phyloP scores from a whole-genome alignment of 2,888 invertebrate species.

The Habrosyne pyritoides region DNA sequence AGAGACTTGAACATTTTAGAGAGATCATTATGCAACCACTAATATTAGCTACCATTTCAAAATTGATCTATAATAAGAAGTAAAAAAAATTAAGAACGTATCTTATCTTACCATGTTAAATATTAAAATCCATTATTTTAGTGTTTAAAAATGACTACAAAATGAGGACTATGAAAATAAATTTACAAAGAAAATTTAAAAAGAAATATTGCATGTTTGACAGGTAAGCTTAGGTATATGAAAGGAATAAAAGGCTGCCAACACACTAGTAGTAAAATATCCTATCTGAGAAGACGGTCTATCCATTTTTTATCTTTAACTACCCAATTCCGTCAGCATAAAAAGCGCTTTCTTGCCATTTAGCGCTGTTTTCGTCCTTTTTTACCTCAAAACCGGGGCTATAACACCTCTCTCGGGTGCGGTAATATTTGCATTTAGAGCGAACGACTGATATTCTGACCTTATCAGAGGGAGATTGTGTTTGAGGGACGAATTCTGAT shows the following conservation, averaged over 20 bases:
- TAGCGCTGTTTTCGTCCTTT: slow-evolving; percentile 78
- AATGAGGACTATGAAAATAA: no score
- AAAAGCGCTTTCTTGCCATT: slow-evolving; percentile 77
- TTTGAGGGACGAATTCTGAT: slow-evolving; percentile 72
- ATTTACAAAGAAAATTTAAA: background rate
- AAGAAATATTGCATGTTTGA: background rate
- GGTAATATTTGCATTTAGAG: slow-evolving; percentile 82
- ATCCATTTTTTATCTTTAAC: slow-evolving; percentile 76
- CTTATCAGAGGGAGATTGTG: slow-evolving; percentile 79
- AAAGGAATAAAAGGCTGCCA: slow-evolving; percentile 30
- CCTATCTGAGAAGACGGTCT: slow-evolving; percentile 59
- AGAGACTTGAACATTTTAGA: no score
- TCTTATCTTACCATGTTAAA: no score
- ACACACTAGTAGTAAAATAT: slow-evolving; percentile 40
- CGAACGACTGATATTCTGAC: slow-evolving; percentile 80
- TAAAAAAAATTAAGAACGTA: no score
- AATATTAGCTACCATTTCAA: no score
- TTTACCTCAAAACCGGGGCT: slow-evolving; percentile 76
- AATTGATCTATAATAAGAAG: no score
- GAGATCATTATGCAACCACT: no score
- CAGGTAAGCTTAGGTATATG: background rate
- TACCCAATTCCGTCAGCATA: slow-evolving; percentile 73
- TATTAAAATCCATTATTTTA: no score
- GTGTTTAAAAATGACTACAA: no score
- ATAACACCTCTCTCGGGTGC: slow-evolving; percentile 79